Evolutionary conservation across 2,888 invertebrate species (phyloP), one percentile per base, ranked within the genome.

Genomic region (Ochropleura leucogaster): DNA sequence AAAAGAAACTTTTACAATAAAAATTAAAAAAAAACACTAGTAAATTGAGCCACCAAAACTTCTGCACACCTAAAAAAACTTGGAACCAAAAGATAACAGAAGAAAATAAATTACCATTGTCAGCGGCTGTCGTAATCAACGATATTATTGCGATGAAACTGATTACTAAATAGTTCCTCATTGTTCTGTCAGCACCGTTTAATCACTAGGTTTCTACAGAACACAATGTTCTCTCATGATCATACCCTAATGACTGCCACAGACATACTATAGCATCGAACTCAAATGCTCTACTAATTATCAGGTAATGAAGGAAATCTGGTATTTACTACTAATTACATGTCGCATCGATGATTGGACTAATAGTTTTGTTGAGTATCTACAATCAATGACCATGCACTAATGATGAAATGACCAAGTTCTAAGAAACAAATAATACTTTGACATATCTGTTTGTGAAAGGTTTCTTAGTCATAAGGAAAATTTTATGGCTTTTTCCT

Each of bases 321-420:
- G 82, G 83, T 91, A 93, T 91, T 93, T 90, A 88, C 80, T 87
- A 85, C 86, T 93, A 93, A 93, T 93, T 91, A 87, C 81, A 74
- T 85, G 89, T 89, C 86, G 86, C 86, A 82, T 85, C 68, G 76
- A 72, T 89, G 80, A 89, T 91, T 87, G 75, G 74, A 83, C 82
- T 89, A 91, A 89, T 90, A 88, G 90, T 88, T 90, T 90, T 82
- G 88, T 84, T 87, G 55, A 79, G 57, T 57, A 70, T 14, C 9
- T 57, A 46, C 62, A 72, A 72, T 79, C 68, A 79, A 78, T 82
- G 71, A 69, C 67, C 47, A 47, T 18, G 20, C 44, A 63, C 68
- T 81, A 74, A 69, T 60, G 46, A 76, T 57, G 59, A 76, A 77
- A 82, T 74, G 53, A 68, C 67, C 9, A 51, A 14, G 14, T 86